Base-by-base conservation (phyloP, 2,797 vertebrate genomes). In the Enteromius radiatus region DNA sequence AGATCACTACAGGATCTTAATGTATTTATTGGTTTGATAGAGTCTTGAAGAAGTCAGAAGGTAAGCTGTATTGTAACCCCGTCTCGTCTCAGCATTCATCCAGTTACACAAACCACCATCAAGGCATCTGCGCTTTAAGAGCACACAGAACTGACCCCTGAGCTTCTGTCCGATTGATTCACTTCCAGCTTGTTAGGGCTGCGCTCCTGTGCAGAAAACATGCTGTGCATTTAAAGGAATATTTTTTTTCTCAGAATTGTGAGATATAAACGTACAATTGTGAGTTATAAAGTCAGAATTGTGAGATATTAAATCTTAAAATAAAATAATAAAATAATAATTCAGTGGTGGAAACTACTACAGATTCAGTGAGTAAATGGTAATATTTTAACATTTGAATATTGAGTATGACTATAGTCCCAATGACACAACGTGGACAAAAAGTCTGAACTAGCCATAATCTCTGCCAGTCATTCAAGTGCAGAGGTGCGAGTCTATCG, bases 151-250 rank as follows among this genome's bases (percentile, higher is more conserved):
- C 56, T 38, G 56, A 81, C 38, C 69, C 14, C 78, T 61, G 38
- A 61, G 21, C 78, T 52, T 81, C 59, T 61, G 41, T 49, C 56
- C 12, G 4, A 33, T 36, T 81, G 38, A 74, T 49, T 59, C 21
- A 33, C 31, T 63, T 52, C 17, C 14, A 75, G 38, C 1, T 67
- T 54, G 75, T 76, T 33, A 71, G 8, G 28, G 14, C 19, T 65
- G 9, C 69, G 64, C 64, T 56, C 33, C 76, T 14, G 2, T 54
- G 43, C 19, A 7, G 12, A 71, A 76, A 76, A 63, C 54, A 76
- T 54, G 33, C 47, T 28, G 23, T 54, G 19, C 28, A 64, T 33
- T 86, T 11, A 71, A 65, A 41, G 41, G 10, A 41, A 41, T 11
- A 36, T 7, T 6, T 36, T 36, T 31, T 36, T 36, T 36, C 36